Conservation (phyloP, 2,888 invertebrate genomes). For the Orthosia gothica region DNA sequence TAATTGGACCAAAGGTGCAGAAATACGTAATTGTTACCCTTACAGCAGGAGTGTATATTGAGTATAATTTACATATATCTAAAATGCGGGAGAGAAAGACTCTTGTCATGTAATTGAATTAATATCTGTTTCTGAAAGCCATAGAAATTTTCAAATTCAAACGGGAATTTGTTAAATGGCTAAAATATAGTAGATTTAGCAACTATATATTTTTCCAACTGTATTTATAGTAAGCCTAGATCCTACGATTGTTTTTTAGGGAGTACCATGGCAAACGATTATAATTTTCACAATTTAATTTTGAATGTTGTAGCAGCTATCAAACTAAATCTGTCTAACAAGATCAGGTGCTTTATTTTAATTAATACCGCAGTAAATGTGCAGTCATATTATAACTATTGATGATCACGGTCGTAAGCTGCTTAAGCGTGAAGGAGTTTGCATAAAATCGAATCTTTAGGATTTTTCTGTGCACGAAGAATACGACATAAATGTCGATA, state of each 20-base stretch:
- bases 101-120: too few relatives aligned
- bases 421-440: slow-evolving; percentile 14
- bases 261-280: background rate
- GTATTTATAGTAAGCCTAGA: too few relatives aligned
- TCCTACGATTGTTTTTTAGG: background rate
- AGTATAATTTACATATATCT: too few relatives aligned
- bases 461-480: slow-evolving; percentile 21
- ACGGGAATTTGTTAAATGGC: too few relatives aligned
- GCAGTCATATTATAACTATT: slow-evolving; percentile 20
- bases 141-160: too few relatives aligned
- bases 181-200: too few relatives aligned
- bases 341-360: slow-evolving; percentile 27
- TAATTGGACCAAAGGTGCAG: too few relatives aligned
- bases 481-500: slow-evolving; percentile 28
- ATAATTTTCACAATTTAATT: background rate
- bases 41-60: too few relatives aligned
- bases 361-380: slow-evolving; percentile 16
- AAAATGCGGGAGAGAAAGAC: too few relatives aligned
- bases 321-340: background rate
- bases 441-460: slow-evolving; percentile 36
- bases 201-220: too few relatives aligned
- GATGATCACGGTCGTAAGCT: slow-evolving; percentile 32
- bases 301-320: slow-evolving; percentile 9
- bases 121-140: too few relatives aligned
- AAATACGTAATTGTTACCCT: too few relatives aligned